Evolutionary conservation across 2,797 vertebrate genomes (phyloP).

Genomic region (Acrossocheilus wenchowensis): DNA sequence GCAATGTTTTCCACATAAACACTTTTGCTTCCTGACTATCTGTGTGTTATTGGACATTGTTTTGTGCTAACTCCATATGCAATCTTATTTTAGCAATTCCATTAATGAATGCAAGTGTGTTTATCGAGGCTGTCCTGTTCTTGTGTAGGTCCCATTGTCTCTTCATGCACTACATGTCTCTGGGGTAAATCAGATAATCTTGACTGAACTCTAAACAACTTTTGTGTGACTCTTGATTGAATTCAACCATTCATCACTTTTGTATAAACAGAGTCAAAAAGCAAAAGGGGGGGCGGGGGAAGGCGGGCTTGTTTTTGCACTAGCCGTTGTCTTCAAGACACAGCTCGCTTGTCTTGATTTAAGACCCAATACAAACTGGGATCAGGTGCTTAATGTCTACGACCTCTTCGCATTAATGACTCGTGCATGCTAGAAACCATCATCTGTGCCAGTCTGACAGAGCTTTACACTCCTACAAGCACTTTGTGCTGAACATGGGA

Average conservation of each 20-base stretch:
- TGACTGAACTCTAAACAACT: constrained; percentile 52
- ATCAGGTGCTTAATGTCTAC: constrained; percentile 35
- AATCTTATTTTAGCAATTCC: constrained; percentile 46
- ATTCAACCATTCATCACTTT: constrained; percentile 50
- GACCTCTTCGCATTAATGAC: not conserved
- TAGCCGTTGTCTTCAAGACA: constrained; percentile 34
- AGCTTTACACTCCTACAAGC: not conserved
- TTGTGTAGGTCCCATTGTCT: constrained; percentile 57
- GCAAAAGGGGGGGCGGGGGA: not conserved
- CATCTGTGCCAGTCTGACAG: constrained; percentile 25
- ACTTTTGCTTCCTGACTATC: not conserved
- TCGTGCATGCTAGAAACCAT: not conserved
- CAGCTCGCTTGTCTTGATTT: constrained; percentile 40
- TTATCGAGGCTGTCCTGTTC: constrained; percentile 31
- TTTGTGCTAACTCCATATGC: constrained; percentile 28
- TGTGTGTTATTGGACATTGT: not conserved
- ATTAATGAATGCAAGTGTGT: constrained; percentile 33
- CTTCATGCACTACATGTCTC: constrained; percentile 57
- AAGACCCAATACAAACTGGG: constrained; percentile 39
- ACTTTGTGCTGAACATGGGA: not conserved
- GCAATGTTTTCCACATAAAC: not conserved
- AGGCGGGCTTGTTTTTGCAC: constrained; percentile 9
- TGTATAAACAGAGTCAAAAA: constrained; percentile 47
- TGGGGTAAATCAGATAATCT: constrained; percentile 53
- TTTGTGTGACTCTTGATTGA: constrained; percentile 53